These are phyloP conservation scores for Smittia aterrima DNA, from an alignment of 2,888 invertebrate species.

Conservation along the genomic window DNA sequence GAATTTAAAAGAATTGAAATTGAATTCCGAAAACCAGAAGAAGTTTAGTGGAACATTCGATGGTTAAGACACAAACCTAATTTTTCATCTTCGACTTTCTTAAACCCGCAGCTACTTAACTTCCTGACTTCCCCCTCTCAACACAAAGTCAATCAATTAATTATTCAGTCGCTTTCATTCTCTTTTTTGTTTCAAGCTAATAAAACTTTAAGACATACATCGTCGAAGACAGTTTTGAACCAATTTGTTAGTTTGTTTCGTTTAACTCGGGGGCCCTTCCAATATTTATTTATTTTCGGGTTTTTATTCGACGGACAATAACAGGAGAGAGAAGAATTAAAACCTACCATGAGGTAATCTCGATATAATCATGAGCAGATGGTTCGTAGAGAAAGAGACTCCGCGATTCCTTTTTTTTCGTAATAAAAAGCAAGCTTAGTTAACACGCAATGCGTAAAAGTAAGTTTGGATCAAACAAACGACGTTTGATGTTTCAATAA, in stretches of 20 bases:
- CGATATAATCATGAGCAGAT: constrained; percentile 40
- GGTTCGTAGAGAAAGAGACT: background rate
- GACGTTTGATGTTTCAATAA: background rate
- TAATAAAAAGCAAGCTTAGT: background rate
- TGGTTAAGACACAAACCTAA: background rate
- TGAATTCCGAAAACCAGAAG: background rate
- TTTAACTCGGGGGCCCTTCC: background rate
- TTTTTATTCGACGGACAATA: background rate
- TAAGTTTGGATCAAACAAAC: background rate
- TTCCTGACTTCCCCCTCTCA: too few species aligned
- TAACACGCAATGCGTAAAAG: constrained; percentile 32
- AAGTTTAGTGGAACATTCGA: background rate
- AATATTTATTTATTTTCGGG: background rate
- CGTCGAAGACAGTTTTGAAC: constrained; percentile 9
- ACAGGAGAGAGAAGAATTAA: background rate
- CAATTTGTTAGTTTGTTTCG: constrained; percentile 23
- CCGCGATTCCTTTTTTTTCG: background rate
- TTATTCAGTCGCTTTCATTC: constrained; percentile 30
- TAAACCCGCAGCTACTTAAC: too few species aligned
- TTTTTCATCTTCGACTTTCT: background rate
- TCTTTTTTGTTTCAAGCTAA: background rate
- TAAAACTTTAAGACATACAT: constrained; percentile 9
- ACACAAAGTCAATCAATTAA: constrained; percentile 38
- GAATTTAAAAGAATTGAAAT: too few species aligned
- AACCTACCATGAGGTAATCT: constrained; percentile 29